Percentiles rank a stretch among this genome's conserved stretches.
Conservation (phyloP, 1,140 invertebrate species). For the Aphidius gifuensis region DNA sequence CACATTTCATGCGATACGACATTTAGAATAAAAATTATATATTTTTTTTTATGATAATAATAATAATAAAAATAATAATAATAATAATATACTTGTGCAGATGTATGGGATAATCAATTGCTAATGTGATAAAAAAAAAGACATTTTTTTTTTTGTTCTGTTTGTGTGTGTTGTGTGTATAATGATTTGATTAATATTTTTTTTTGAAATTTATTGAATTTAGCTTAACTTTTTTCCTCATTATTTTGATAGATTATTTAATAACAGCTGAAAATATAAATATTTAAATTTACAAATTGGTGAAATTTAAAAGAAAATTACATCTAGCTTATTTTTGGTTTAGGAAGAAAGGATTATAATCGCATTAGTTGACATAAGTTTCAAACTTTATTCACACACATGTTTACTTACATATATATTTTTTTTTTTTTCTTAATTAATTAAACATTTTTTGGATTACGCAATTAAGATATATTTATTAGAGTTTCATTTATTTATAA, state of each 20-base stretch:
- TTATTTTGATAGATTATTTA: too few species aligned
- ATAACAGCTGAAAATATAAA: neutral
- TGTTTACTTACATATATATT: constrained; percentile 53
- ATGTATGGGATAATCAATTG: too few species aligned
- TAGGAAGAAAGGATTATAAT: constrained; percentile 37
- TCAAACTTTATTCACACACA: constrained; percentile 58
- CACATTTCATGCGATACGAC: constrained; percentile 18
- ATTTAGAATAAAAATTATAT: too few species aligned
- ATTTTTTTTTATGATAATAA: neutral
- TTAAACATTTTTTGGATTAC: constrained; percentile 50
- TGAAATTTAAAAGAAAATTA: neutral
- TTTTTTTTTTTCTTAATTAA: constrained; percentile 32
- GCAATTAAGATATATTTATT: constrained; percentile 43
- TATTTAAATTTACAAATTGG: neutral
- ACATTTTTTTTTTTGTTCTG: too few species aligned
- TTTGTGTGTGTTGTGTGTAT: too few species aligned
- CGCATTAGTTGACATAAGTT: constrained; percentile 40
- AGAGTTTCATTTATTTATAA: constrained; percentile 35
- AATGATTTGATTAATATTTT: too few species aligned
- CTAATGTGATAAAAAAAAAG: too few species aligned
- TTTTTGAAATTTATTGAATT: too few species aligned
- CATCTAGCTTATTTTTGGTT: neutral
- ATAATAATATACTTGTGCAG: neutral
- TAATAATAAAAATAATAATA: constrained; percentile 8
- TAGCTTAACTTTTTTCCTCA: too few species aligned